Evolutionary conservation across 2,113 vertebrate genomes (phyloP).

Genomic region (Nesospiza acunhae): DNA sequence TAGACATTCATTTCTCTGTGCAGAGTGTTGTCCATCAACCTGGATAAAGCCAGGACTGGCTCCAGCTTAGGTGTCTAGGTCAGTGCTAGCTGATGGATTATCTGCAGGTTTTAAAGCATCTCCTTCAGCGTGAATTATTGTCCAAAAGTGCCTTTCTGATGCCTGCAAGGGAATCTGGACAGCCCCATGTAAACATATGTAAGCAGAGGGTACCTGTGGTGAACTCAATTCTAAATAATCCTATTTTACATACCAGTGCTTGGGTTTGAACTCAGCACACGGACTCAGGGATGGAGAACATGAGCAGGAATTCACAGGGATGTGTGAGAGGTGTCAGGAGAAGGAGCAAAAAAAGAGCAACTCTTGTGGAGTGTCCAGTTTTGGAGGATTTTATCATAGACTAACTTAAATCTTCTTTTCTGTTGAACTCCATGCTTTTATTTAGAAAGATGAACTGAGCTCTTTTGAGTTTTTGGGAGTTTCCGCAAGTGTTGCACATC

Average conservation of each 20-base stretch:
- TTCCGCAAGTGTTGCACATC: background rate
- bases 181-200: background rate
- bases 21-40: background rate
- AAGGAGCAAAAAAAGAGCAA: background rate
- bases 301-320: background rate
- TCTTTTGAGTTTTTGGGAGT: background rate
- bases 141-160: background rate
- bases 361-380: background rate
- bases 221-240: background rate
- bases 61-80: background rate
- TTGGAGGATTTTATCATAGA: background rate
- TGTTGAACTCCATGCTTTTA: background rate
- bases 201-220: background rate
- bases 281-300: background rate
- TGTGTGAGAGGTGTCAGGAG: background rate
- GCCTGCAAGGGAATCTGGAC: background rate
- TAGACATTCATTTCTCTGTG: background rate
- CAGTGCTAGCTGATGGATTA: background rate
- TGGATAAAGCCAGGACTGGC: background rate
- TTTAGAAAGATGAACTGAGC: background rate
- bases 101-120: background rate
- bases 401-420: background rate
- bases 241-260: background rate
- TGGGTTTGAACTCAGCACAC: background rate
- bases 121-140: background rate